Percentiles rank a stretch among this genome's conserved stretches.
These are phyloP conservation scores for Schizopygopsis pylzovi DNA, from an alignment of 2,797 vertebrate genomes.

Conservation along the genomic window DNA sequence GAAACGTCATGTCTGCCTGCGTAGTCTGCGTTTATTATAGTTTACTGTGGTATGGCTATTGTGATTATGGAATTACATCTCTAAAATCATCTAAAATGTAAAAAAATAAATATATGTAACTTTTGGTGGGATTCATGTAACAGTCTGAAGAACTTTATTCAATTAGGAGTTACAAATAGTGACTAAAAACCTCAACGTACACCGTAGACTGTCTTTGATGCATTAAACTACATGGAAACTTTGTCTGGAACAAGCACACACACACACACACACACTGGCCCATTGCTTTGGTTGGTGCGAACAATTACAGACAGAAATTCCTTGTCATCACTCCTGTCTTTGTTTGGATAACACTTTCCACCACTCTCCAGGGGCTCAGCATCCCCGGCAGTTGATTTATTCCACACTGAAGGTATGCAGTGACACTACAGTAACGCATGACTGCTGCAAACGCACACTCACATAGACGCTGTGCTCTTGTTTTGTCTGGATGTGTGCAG, in stretches of 20 bases:
- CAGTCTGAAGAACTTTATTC: not conserved
- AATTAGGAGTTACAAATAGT: not conserved
- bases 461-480: conserved; percentile 56
- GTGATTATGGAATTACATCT: conserved; percentile 33
- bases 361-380: conserved; percentile 30
- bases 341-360: conserved; percentile 73
- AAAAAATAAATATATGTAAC: conserved; percentile 7
- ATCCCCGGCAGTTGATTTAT: conserved; percentile 68
- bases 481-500: conserved; percentile 76
- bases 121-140: conserved; percentile 12
- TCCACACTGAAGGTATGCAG: conserved; percentile 65
- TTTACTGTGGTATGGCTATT: not conserved
- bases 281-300: conserved; percentile 55
- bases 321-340: conserved; percentile 70
- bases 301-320: conserved; percentile 75
- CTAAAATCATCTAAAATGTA: conserved; percentile 14
- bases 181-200: not conserved
- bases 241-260: not conserved
- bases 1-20: conserved; percentile 39
- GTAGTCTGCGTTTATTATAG: conserved; percentile 30
- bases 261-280: not conserved
- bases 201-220: conserved; percentile 14
- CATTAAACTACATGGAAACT: conserved; percentile 42
- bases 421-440: conserved; percentile 68
- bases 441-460: conserved; percentile 56